A percentile compares a stretch with the other conserved stretches of the same genome.
Evolutionary conservation across 2,113 vertebrate genomes (phyloP).

Genomic region (Bubo scandiacus): DNA sequence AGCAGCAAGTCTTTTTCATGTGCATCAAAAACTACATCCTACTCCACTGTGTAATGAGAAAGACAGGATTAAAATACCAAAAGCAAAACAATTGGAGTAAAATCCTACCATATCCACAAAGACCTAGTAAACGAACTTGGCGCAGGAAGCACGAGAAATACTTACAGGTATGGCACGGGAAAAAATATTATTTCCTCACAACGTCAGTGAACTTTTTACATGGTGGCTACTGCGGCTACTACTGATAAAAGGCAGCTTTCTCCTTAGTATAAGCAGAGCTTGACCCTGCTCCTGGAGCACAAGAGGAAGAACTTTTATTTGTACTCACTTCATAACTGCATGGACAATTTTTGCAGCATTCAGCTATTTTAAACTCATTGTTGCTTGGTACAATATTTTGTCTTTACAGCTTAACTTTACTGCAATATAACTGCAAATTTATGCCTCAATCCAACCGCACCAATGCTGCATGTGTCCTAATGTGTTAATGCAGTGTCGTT

Average conservation of each 20-base stretch:
- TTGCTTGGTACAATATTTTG: neutral
- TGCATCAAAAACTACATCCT: neutral
- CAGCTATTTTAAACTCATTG: neutral
- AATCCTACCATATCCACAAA: neutral
- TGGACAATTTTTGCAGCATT: neutral
- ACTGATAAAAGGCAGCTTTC: neutral
- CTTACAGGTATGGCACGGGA: neutral
- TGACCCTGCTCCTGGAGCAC: neutral
- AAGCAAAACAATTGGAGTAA: neutral
- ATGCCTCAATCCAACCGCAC: neutral
- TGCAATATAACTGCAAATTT: neutral
- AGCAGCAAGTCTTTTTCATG: neutral
- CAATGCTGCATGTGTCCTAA: neutral
- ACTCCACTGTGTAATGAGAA: neutral
- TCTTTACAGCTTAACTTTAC: neutral
- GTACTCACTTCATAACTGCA: neutral
- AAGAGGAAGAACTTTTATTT: neutral
- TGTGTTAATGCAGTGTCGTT: neutral
- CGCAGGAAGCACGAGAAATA: neutral
- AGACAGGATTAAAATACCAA: neutral
- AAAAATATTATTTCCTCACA: neutral
- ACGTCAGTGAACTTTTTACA: neutral
- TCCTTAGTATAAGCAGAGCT: neutral
- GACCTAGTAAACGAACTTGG: neutral
- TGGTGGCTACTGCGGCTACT: neutral